Conservation (phyloP, 2,888 invertebrate genomes). For the Agriopis aurantiaria region DNA sequence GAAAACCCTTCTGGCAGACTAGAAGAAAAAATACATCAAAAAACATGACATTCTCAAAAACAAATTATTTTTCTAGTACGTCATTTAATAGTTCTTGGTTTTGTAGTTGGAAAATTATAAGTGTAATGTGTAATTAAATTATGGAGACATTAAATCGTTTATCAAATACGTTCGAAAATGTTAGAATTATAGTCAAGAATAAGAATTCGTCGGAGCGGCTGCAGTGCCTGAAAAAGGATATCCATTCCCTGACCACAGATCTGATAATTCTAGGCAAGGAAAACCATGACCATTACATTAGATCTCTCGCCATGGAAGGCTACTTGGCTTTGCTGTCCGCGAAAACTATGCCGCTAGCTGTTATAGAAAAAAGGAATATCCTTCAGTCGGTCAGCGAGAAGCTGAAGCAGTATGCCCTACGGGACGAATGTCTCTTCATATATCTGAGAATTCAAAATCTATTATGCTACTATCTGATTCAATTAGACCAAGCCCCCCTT, state of each 20-base stretch:
- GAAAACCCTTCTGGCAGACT: constrained; percentile 11
- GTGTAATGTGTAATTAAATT: constrained; percentile 48
- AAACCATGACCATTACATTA: constrained; percentile 67
- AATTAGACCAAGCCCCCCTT: constrained; percentile 76
- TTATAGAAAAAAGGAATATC: constrained; percentile 70
- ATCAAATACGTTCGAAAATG: constrained; percentile 67
- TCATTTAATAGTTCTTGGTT: constrained; percentile 9
- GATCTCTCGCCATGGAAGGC: constrained; percentile 78
- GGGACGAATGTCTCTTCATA: constrained; percentile 81
- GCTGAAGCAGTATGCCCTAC: constrained; percentile 65
- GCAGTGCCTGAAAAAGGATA: constrained; percentile 67
- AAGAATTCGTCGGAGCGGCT: constrained; percentile 68
- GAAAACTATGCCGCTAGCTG: constrained; percentile 71
- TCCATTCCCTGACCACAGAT: constrained; percentile 68
- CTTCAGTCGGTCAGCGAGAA: constrained; percentile 71
- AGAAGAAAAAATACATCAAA: constrained; percentile 20
- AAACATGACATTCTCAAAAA: constrained; percentile 33
- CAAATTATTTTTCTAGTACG: constrained; percentile 17
- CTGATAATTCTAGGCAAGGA: constrained; percentile 71
- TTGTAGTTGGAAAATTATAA: constrained; percentile 40
- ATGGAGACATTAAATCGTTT: constrained; percentile 74
- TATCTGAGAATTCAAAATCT: constrained; percentile 86
- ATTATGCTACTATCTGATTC: constrained; percentile 85
- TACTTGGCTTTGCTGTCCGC: constrained; percentile 73
- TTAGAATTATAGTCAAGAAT: constrained; percentile 66